These are phyloP conservation scores for Leucoma salicis DNA, from an alignment of 2,888 invertebrate genomes.

Conservation along the genomic window DNA sequence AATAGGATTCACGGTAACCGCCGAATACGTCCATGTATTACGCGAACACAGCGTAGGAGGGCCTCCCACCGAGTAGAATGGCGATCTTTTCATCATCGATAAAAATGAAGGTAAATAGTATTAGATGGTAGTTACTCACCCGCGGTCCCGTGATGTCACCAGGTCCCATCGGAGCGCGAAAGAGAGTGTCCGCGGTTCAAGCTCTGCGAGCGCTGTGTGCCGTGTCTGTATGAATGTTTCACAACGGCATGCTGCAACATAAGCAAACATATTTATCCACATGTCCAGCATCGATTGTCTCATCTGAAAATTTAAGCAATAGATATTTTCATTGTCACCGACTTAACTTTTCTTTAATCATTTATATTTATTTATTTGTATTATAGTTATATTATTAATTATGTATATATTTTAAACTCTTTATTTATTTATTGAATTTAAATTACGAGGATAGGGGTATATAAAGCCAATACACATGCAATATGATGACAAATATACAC, in stretches of 20 bases:
- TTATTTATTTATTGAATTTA: not conserved
- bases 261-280: not conserved
- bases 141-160: constrained; percentile 91
- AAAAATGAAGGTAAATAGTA: not conserved
- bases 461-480: constrained; percentile 39
- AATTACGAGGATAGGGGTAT: not conserved
- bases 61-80: no score
- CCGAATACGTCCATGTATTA: no score
- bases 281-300: not conserved
- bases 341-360: not conserved
- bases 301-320: constrained; percentile 2
- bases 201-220: constrained; percentile 87
- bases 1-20: no score
- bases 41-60: no score
- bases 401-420: not conserved
- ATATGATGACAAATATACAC: constrained; percentile 17
- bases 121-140: constrained; percentile 53
- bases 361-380: not conserved
- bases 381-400: not conserved
- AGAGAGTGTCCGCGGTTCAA: constrained; percentile 88
- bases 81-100: no score
- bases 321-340: not conserved
- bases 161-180: constrained; percentile 87
- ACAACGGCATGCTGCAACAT: constrained; percentile 84
- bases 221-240: constrained; percentile 84